Base-by-base conservation (phyloP, 2,888 invertebrate species). In the Aleiodes testaceus region DNA sequence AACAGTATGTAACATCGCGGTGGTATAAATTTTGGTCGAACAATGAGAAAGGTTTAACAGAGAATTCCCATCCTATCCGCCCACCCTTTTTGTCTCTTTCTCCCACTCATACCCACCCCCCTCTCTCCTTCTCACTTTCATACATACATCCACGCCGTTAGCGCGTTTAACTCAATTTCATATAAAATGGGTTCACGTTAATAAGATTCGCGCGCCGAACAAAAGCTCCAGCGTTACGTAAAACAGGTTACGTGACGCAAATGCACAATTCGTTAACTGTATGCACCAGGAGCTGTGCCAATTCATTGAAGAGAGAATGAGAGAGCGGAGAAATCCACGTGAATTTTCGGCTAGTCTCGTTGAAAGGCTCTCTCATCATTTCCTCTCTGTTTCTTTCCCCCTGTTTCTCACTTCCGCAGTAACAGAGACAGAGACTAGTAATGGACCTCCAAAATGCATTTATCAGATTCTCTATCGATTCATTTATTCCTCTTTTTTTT, bases 221-320 rank as follows among this genome's bases (percentile, higher is more conserved):
- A 81, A 82, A 83, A 84, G 84, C 79, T 74, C 77, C 74, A 72
- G 73, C 75, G 76, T 75, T 76, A 80, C 82, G 80, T 82, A 82
- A 84, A 84, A 83, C 81, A 82, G 78, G 80, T 82, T 82, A 83
- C 83, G 84, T 83, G 83, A 82, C 81, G 80, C 79, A 81, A 82
- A 84, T 84, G 79, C 81, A 77, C 80, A 80, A 84, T 82, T 79
- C 79, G 73, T 77, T 70, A 66, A 44, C 45, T 14, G 66, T 61
- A 45, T 64, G 59, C 61, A 53, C 53, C 72, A 73, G 71, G 61
- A 73, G 61, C 71, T 71, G 72, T 72, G 68, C 70, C 74, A 73
- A 73, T 76, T 72, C 68, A 49, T 59, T 67, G 66, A 65, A 67
- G 59, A 49, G 66, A 52, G 44, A 68, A 66, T 26, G 63, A 59